Conservation (phyloP, 2,797 vertebrate genomes). For the Onychomys leucogaster region DNA sequence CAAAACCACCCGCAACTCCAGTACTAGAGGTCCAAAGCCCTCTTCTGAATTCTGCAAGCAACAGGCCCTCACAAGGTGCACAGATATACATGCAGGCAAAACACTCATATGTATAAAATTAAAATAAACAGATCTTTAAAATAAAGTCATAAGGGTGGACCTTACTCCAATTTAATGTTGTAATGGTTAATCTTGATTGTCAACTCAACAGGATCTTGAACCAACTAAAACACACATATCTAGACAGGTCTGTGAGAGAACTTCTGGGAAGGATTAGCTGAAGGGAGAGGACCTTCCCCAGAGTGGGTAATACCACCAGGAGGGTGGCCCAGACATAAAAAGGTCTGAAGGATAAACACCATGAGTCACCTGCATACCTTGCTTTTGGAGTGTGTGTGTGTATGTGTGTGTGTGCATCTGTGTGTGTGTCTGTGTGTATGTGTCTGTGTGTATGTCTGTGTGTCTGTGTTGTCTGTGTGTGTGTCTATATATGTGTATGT, state of each 20-base stretch:
- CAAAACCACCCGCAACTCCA: neutral
- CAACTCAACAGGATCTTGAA: neutral
- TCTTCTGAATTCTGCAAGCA: neutral
- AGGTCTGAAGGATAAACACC: neutral
- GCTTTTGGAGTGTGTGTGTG: neutral
- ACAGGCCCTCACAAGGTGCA: neutral
- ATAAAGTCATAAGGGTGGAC: neutral
- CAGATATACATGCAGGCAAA: neutral
- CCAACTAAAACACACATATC: neutral
- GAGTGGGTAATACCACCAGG: neutral
- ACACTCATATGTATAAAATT: neutral
- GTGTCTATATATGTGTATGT: neutral
- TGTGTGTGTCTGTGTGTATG: neutral
- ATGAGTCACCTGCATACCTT: neutral
- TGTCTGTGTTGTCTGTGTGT: neutral
- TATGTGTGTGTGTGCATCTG: neutral
- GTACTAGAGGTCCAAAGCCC: neutral
- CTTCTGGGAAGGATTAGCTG: neutral
- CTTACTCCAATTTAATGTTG: neutral
- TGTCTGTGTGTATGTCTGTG: neutral
- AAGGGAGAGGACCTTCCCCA: neutral
- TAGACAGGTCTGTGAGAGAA: neutral
- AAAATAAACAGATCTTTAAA: neutral
- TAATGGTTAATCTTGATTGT: neutral
- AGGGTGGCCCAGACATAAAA: neutral